Conservation (phyloP, 2,797 vertebrate species). For the Tangara arthus region DNA sequence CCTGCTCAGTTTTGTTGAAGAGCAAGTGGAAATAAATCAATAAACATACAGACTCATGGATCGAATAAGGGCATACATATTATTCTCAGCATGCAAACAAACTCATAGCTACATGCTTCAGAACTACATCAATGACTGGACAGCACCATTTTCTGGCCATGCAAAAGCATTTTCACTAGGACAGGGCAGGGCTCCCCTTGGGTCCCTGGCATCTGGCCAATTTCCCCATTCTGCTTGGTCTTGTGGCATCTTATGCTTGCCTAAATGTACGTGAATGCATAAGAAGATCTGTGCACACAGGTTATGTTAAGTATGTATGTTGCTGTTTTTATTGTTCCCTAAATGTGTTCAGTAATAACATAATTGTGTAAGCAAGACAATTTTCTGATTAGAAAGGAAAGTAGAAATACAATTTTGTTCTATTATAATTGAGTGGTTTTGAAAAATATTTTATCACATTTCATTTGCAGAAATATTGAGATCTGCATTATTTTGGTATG, state of each 20-base stretch:
- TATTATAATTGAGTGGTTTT: background rate
- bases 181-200: background rate
- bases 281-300: slow-evolving; percentile 21
- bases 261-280: background rate
- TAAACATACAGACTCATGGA: background rate
- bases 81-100: background rate
- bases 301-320: background rate
- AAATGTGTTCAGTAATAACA: background rate
- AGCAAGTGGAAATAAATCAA: background rate
- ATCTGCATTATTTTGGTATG: background rate
- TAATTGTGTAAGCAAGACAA: background rate
- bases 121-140: background rate
- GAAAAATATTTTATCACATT: background rate
- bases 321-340: background rate
- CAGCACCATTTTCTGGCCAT: background rate
- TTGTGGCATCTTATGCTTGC: background rate
- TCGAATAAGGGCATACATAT: background rate
- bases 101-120: background rate
- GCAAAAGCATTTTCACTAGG: background rate
- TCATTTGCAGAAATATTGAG: background rate
- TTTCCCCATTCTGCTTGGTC: background rate
- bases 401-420: background rate
- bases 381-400: background rate
- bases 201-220: background rate
- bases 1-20: background rate